Percentiles rank a stretch among this genome's conserved stretches.
These are phyloP conservation scores for Mycogona germanica DNA, from an alignment of 2,888 invertebrate genomes.

Conservation along the genomic window DNA sequence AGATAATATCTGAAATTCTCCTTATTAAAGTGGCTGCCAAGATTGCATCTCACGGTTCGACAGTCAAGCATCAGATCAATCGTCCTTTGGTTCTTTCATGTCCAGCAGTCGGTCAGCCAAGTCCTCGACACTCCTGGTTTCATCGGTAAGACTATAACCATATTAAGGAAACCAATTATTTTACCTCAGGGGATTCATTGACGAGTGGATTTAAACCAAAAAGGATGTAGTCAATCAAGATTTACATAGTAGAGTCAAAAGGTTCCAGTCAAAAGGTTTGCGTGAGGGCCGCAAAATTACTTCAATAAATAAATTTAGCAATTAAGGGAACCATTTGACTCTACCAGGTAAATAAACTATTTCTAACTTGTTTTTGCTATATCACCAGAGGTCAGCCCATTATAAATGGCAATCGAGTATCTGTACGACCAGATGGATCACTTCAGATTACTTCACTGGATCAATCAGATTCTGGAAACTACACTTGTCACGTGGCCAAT, in stretches of 20 bases:
- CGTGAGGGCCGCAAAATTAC: too few species aligned
- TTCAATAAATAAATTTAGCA: too few species aligned
- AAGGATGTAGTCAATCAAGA: not conserved
- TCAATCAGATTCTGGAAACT: constrained; percentile 11
- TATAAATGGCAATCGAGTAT: not conserved
- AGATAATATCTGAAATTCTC: not conserved
- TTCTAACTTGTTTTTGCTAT: too few species aligned
- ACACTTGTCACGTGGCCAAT: constrained; percentile 13
- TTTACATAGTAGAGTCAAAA: too few species aligned
- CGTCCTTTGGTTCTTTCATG: constrained; percentile 4
- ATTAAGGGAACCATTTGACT: not conserved
- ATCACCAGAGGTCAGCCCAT: constrained; percentile 3
- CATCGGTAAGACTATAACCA: constrained; percentile 3
- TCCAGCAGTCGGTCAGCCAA: constrained; percentile 10
- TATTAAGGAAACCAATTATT: too few species aligned
- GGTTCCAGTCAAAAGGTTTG: too few species aligned
- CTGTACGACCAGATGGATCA: constrained; percentile 4
- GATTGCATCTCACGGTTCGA: not conserved
- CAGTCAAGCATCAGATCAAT: not conserved
- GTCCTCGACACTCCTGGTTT: constrained; percentile 9
- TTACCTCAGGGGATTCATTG: too few species aligned
- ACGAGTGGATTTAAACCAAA: too few species aligned
- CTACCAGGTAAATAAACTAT: too few species aligned
- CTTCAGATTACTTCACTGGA: not conserved
- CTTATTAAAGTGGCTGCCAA: constrained; percentile 4